Evolutionary conservation across 2,113 vertebrate species (phyloP).

Genomic region (Perca schrenkii): DNA sequence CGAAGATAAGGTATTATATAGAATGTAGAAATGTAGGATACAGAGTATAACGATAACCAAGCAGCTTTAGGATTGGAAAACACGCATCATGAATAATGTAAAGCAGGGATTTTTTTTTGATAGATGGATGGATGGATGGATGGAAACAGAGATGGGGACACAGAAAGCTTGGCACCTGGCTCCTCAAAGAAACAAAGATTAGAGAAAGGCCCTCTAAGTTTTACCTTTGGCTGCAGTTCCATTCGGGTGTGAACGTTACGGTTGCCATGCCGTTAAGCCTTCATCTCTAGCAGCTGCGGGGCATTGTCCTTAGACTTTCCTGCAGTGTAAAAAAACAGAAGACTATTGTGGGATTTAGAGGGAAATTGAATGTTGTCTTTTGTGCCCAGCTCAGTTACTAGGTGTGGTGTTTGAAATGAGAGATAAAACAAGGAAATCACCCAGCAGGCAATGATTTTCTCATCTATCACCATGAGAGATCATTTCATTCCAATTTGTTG

Average conservation of each 20-base stretch:
- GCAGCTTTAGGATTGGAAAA: not conserved
- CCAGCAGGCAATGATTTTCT: conserved; percentile 65
- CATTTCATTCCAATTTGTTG: conserved; percentile 77
- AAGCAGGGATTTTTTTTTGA: conserved; percentile 9
- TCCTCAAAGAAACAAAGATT: conserved; percentile 40
- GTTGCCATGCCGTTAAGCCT: conserved; percentile 50
- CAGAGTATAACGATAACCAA: not conserved
- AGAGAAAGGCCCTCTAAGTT: conserved; percentile 10
- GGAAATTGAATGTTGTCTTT: conserved; percentile 69
- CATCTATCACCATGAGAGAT: conserved; percentile 77
- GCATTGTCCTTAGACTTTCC: conserved; percentile 53
- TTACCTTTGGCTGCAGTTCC: conserved; percentile 36
- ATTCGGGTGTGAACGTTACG: conserved; percentile 42
- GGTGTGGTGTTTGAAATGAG: conserved; percentile 59
- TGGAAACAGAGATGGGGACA: not conserved
- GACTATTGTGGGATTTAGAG: conserved; percentile 62
- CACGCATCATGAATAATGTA: conserved; percentile 1
- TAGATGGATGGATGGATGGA: not conserved
- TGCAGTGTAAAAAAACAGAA: conserved; percentile 39
- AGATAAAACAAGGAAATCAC: conserved; percentile 67
- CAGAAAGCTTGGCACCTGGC: conserved; percentile 8
- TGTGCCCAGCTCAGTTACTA: conserved; percentile 45
- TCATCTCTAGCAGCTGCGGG: conserved; percentile 41
- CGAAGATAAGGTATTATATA: conserved; percentile 10
- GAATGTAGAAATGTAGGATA: not conserved